Percentiles rank a stretch among this genome's conserved stretches.
phyloP scores from a whole-genome alignment of 2,113 vertebrate species.

The Mugil cephalus region DNA sequence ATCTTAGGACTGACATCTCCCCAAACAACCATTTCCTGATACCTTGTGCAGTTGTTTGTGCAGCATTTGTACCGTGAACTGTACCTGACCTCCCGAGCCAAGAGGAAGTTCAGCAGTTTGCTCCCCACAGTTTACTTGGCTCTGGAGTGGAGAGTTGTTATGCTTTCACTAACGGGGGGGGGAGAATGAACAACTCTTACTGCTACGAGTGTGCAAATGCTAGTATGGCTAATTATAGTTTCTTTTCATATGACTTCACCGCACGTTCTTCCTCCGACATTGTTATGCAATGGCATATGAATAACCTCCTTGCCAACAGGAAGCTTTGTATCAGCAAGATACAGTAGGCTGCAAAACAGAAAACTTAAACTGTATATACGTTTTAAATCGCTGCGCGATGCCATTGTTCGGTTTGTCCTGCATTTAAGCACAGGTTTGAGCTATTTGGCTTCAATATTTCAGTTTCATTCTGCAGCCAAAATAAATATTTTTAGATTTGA shows the following conservation, averaged over 20 bases:
- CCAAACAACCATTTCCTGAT: conserved; percentile 60
- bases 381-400: neutral
- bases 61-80: conserved; percentile 59
- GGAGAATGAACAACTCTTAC: conserved; percentile 43
- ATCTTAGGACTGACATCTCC: conserved; percentile 31
- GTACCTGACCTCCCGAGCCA: conserved; percentile 55
- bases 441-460: neutral
- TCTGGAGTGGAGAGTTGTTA: conserved; percentile 26
- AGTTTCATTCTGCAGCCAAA: too few species aligned
- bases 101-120: conserved; percentile 52
- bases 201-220: conserved; percentile 48
- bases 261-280: conserved; percentile 55
- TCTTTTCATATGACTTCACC: conserved; percentile 66
- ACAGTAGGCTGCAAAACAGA: conserved; percentile 9
- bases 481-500: too few species aligned
- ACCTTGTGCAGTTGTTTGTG: conserved; percentile 49
- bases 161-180: conserved; percentile 49
- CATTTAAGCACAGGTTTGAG: neutral
- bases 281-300: conserved; percentile 50
- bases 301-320: conserved; percentile 46
- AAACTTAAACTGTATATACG: neutral
- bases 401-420: neutral
- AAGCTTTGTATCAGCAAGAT: conserved; percentile 34
- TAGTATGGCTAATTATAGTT: conserved; percentile 64
- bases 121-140: conserved; percentile 42